Base-by-base conservation (phyloP, 1,140 invertebrate species). In the Pachypeltis micranthus region DNA sequence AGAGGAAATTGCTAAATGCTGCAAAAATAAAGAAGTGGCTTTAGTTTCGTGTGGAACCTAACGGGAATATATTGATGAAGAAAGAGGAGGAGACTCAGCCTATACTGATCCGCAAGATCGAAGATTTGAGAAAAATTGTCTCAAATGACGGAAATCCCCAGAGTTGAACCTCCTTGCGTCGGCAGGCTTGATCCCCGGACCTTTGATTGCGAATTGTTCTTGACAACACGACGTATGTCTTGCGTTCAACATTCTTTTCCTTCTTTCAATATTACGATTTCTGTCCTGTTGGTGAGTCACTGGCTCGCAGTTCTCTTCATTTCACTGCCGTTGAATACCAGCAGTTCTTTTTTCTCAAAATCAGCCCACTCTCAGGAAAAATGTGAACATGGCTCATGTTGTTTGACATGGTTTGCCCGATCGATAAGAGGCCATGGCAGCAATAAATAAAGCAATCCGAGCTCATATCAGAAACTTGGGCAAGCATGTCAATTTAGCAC, bases 21-120 rank as follows among this genome's bases (percentile, higher is more conserved):
- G 16, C 31, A 10, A 39, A 39, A 16, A 39, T 39, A 10, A 39
- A 16, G 16, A 39, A 39, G 16, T 39, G 16, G 16, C 16, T 39
- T 39, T 16, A 39, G 16, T 10, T 39, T 39, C 31, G 31, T 39
- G 7, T 39, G 31, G 31, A 39, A 10, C 31, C 7, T 39, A 39
- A 39, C 16, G 31, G 31, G 16, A 39, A 39, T 39, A 39, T 39
- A 10, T 16, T 39, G 7, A 10, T 39, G 31, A 39, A 39, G 16
- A 57, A 57, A 27, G 55, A 57, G 25, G 27, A 25, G 25, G 25
- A 19, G 21, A 27, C 21, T 23, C 55, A 57, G 25, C 55, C 24
- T 57, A n/a, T 25, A 57, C 26, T 57, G 27, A 57, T 57, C 25
- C n/a, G 26, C n/a, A 3, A 21, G 55, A 57, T 57, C n/a, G 21